Percentiles rank a stretch among this genome's conserved stretches.
Evolutionary conservation across 2,797 vertebrate genomes (phyloP).

Genomic region (Sebastes kiyomatsui): DNA sequence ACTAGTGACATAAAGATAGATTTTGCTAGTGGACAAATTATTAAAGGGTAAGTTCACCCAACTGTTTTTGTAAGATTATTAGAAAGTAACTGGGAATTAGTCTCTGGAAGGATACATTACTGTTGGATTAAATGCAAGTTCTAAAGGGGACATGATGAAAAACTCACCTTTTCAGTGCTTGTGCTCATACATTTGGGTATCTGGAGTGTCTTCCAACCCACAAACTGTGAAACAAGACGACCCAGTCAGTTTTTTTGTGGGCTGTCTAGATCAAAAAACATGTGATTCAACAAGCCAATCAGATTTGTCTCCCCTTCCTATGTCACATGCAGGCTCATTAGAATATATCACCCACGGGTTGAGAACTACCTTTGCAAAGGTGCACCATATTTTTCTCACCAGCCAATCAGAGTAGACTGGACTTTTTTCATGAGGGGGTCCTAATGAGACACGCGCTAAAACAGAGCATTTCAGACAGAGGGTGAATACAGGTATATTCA

Average conservation of each 20-base stretch:
- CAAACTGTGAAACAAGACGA: no score
- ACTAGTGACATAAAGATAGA: neutral
- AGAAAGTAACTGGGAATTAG: neutral
- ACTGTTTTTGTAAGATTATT: neutral
- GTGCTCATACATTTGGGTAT: neutral
- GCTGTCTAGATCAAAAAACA: no score
- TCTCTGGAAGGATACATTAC: neutral
- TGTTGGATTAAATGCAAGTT: neutral
- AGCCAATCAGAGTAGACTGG: neutral
- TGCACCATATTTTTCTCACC: neutral
- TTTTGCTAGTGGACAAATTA: neutral
- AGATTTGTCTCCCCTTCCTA: neutral
- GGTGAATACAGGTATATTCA: neutral
- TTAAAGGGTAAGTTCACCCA: neutral
- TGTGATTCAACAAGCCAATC: no score
- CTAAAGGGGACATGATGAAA: neutral
- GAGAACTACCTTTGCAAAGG: neutral
- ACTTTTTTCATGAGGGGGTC: neutral
- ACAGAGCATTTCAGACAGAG: neutral
- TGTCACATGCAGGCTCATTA: neutral
- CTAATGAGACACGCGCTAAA: neutral
- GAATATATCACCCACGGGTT: neutral
- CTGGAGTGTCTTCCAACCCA: no score
- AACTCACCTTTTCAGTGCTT: neutral
- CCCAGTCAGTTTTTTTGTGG: no score